phyloP scores from a whole-genome alignment of 2,888 invertebrate genomes.

The Meta bourneti region DNA sequence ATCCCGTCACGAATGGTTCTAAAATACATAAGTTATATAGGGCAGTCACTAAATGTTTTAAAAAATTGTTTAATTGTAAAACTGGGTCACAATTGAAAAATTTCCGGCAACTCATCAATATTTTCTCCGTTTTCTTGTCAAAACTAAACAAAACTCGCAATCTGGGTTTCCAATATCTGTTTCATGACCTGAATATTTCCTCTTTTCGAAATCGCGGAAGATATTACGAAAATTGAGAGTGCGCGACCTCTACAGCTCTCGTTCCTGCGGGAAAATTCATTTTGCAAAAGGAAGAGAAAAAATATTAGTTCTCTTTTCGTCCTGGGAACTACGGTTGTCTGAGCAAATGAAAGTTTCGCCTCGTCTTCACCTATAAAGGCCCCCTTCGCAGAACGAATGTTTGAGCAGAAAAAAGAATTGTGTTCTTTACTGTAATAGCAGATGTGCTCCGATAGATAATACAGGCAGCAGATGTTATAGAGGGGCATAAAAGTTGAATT shows the following conservation, averaged over 20 bases:
- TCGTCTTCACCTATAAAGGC: conserved; percentile 39
- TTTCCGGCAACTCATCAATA: background rate
- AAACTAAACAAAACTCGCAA: background rate
- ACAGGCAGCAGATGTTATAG: conserved; percentile 43
- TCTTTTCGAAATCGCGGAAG: background rate
- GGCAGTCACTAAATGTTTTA: too few relatives aligned
- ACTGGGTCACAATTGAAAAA: background rate
- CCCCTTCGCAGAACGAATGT: conserved; percentile 34
- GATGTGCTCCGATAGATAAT: conserved; percentile 38
- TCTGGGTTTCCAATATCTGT: background rate
- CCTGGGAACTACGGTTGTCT: conserved; percentile 60
- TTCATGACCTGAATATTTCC: background rate
- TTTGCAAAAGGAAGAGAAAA: background rate
- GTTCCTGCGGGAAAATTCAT: background rate
- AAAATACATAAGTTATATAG: too few relatives aligned
- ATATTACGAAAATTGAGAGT: background rate
- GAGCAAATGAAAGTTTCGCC: conserved; percentile 50
- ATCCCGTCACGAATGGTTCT: too few relatives aligned
- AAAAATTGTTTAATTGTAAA: background rate
- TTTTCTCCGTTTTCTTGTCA: background rate
- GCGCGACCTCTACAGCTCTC: too few relatives aligned
- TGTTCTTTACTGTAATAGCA: conserved; percentile 22
- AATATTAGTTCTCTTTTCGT: background rate
- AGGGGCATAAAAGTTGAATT: conserved; percentile 20
- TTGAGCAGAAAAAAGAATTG: conserved; percentile 15